phyloP scores from a whole-genome alignment of 2,113 vertebrate species.

The Hypomesus transpacificus region DNA sequence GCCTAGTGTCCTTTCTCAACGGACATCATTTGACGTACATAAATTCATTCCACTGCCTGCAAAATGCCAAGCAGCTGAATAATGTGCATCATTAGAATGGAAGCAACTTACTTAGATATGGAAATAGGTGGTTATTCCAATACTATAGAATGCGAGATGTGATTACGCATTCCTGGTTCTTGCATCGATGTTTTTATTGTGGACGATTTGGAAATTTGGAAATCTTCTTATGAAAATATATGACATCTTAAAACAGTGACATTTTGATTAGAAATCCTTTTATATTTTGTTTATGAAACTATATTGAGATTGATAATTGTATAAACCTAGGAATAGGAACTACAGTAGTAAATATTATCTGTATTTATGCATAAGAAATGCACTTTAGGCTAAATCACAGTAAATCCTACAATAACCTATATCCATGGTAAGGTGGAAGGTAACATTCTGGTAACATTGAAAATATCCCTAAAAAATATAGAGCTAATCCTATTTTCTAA shows the following conservation, averaged over 20 bases:
- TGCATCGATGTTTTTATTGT: slow-evolving; percentile 55
- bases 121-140: slow-evolving; percentile 56
- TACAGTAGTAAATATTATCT: no score
- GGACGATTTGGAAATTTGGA: slow-evolving; percentile 59
- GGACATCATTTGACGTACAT: slow-evolving; percentile 41
- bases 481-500: slow-evolving; percentile 36
- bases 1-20: slow-evolving; percentile 34
- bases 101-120: slow-evolving; percentile 61
- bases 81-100: slow-evolving; percentile 69
- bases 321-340: no score
- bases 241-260: background rate
- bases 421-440: background rate
- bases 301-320: no score
- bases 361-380: background rate
- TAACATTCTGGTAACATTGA: background rate
- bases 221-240: slow-evolving; percentile 50
- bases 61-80: slow-evolving; percentile 61
- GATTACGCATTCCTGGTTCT: background rate
- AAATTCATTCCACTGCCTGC: slow-evolving; percentile 51
- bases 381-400: background rate
- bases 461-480: slow-evolving; percentile 22
- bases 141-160: slow-evolving; percentile 10
- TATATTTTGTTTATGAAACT: no score
- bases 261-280: background rate
- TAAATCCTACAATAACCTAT: background rate